Percentiles rank a stretch among this genome's conserved stretches.
phyloP scores from a whole-genome alignment of 2,888 invertebrate genomes.

The Ennomos quercinarius region DNA sequence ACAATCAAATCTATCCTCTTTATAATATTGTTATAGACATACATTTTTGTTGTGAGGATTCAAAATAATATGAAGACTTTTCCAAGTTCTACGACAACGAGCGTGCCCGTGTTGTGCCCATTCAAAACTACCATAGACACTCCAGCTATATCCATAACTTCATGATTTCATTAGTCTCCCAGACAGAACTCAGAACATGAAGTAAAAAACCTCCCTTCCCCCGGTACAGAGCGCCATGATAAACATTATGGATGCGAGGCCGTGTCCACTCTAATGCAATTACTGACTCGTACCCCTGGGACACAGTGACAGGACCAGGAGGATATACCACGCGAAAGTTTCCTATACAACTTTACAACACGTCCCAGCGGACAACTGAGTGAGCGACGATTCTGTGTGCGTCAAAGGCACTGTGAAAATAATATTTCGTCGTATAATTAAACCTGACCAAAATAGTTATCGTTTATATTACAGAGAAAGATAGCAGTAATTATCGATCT shows the following conservation, averaged over 20 bases:
- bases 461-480: no score
- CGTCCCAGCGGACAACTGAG: neutral
- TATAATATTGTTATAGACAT: no score
- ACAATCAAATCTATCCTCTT: no score
- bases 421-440: neutral
- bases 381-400: neutral
- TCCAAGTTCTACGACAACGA: no score
- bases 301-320: slow-evolving; percentile 12
- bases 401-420: neutral
- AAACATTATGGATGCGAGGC: slow-evolving; percentile 23
- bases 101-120: no score
- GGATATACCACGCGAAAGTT: slow-evolving; percentile 2
- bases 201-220: slow-evolving; percentile 7
- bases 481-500: no score
- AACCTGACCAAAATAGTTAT: neutral
- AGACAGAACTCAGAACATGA: neutral
- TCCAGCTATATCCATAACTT: neutral
- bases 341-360: neutral
- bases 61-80: no score
- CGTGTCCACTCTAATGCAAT: slow-evolving; percentile 34
- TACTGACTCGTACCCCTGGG: slow-evolving; percentile 19
- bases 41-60: no score
- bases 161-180: slow-evolving; percentile 5
- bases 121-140: no score
- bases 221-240: slow-evolving; percentile 6